Evolutionary conservation across 2,888 invertebrate genomes (phyloP).

Genomic region (Ligdia adustata): DNA sequence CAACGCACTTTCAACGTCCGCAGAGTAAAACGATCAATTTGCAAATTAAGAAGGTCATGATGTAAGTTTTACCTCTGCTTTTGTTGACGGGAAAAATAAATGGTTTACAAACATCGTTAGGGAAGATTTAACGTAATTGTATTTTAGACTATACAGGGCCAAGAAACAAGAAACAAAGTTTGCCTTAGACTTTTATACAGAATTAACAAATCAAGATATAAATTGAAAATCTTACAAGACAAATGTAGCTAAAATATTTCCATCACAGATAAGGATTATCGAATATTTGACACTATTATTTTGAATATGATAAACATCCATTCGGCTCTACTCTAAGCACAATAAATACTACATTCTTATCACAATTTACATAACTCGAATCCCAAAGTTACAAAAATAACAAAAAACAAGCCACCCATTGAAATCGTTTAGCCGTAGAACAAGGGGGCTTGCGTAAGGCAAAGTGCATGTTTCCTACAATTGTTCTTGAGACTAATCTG

Average conservation of each 20-base stretch:
- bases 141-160: no score
- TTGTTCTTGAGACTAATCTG: slow-evolving; percentile 52
- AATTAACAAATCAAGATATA: no score
- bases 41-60: slow-evolving; percentile 25
- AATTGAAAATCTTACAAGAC: no score
- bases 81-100: neutral
- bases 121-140: no score
- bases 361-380: slow-evolving; percentile 8
- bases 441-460: slow-evolving; percentile 42
- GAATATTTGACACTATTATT: no score
- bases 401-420: slow-evolving; percentile 17
- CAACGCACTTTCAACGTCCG: slow-evolving; percentile 21
- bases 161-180: no score
- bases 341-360: neutral
- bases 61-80: slow-evolving; percentile 10
- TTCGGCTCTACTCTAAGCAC: neutral
- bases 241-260: no score
- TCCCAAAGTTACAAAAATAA: slow-evolving; percentile 2
- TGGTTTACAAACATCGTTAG: neutral
- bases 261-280: no score
- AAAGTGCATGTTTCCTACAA: slow-evolving; percentile 49
- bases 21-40: slow-evolving; percentile 12
- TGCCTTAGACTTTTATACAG: no score
- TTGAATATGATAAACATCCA: no score
- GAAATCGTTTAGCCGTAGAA: slow-evolving; percentile 28